A percentile compares a stretch with the other conserved stretches of the same genome.
Evolutionary conservation across 2,113 vertebrate species (phyloP).

Genomic region (Brachyhypopomus gauderio): DNA sequence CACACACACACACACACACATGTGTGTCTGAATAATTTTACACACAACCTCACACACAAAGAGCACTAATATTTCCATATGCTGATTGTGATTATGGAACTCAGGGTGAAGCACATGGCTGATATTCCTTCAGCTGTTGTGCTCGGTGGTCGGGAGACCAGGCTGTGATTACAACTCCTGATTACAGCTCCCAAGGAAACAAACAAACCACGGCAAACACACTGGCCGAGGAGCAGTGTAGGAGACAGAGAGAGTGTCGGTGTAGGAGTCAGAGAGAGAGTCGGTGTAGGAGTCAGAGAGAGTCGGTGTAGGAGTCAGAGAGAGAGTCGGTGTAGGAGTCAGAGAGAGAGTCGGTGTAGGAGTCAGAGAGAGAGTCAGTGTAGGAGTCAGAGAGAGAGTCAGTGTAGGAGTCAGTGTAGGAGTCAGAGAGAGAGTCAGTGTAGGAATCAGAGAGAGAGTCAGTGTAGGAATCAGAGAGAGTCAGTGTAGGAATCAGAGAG

Average conservation of each 20-base stretch:
- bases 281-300: no score
- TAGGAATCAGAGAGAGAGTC: no score
- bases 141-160: background rate
- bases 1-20: background rate
- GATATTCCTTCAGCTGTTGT: background rate
- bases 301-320: no score
- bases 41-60: conserved; percentile 32
- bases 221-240: background rate
- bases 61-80: conserved; percentile 15
- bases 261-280: no score
- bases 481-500: no score
- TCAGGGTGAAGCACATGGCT: conserved; percentile 5
- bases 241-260: background rate
- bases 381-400: no score
- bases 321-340: no score
- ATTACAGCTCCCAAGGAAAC: background rate
- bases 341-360: no score
- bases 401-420: no score
- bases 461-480: no score
- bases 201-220: background rate
- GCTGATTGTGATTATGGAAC: conserved; percentile 16
- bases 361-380: no score
- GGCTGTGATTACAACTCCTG: background rate
- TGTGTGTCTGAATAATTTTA: background rate
- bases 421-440: no score